Conservation (phyloP, 2,888 invertebrate genomes). For the Chymomyza procnemis region DNA sequence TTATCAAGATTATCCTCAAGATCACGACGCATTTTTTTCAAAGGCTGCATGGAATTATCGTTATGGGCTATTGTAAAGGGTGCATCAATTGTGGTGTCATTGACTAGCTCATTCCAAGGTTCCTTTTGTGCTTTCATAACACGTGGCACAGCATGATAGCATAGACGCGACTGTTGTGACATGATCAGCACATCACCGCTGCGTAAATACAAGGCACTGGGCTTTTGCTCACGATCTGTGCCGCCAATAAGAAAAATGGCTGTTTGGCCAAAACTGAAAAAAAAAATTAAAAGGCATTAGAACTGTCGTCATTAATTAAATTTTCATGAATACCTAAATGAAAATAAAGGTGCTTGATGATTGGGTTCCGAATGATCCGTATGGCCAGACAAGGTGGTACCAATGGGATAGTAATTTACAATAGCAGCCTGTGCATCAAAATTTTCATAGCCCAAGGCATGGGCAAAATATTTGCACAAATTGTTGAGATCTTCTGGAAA, state of each 20-base stretch:
- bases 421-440: slow-evolving; percentile 95
- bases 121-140: slow-evolving; percentile 81
- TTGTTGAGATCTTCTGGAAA: slow-evolving; percentile 87
- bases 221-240: slow-evolving; percentile 82
- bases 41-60: neutral
- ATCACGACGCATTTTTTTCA: slow-evolving; percentile 5
- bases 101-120: slow-evolving; percentile 79
- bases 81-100: slow-evolving; percentile 28
- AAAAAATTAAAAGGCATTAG: neutral
- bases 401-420: slow-evolving; percentile 96
- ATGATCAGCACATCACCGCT: slow-evolving; percentile 96
- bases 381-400: slow-evolving; percentile 95
- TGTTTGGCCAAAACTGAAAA: slow-evolving; percentile 92
- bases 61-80: slow-evolving; percentile 11
- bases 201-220: slow-evolving; percentile 85
- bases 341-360: slow-evolving; percentile 91
- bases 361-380: slow-evolving; percentile 96
- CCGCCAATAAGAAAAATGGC: slow-evolving; percentile 97
- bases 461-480: slow-evolving; percentile 83
- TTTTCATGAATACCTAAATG: slow-evolving; percentile 83
- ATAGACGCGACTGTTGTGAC: slow-evolving; percentile 89
- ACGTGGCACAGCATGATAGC: slow-evolving; percentile 96
- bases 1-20: slow-evolving; percentile 24
- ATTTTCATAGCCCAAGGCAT: slow-evolving; percentile 79
- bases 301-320: neutral